Base-by-base conservation (phyloP, 1,140 invertebrate genomes). In the Polyergus mexicanus region DNA sequence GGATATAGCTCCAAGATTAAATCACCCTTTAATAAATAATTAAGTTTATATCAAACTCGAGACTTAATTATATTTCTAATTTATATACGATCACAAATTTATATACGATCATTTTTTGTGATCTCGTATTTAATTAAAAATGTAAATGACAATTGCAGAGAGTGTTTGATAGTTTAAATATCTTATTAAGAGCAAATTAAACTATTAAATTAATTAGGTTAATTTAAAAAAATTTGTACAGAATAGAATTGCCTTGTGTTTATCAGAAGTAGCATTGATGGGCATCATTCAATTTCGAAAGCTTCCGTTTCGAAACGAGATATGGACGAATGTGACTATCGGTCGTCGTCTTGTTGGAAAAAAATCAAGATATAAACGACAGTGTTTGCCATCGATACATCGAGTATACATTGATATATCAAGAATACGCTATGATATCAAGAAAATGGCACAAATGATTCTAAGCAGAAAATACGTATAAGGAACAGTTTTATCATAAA, bases 341-440 rank as follows among this genome's bases (percentile, higher is more conserved):
- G 13, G 7, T 4, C 3, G 32, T 16, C 44, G 75, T 35, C 75
- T 44, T 47, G 22, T 71, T 54, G 11, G 2, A 58, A 80, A 80
- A 71, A 80, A 41, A 71, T 69, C 35, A 80, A 35, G 65, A 71
- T 68, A 71, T 54, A 56, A 69, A 1, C 56, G 28, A 56, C 65
- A 69, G 22, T 69, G 32, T 80, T 80, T 80, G 47, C 16, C 16
- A 80, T 69, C 58, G 35, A 80, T 71, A 71, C 22, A 56, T 56
- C 22, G 6, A 56, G 22, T 22, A 47, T 51, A 62, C 56, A 65
- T 44, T 78, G 41, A 78, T 78, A 63, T 19, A 60, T 77, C 11
- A 32, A 68, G 38, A 54, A 56, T 80, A 69, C 10, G 4, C 11
- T 25, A 10, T 8, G 47, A 69, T 80, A 80, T 80, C 44, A 11